These are phyloP conservation scores for Macaria liturata DNA, from an alignment of 2,888 invertebrate genomes.

Conservation along the genomic window DNA sequence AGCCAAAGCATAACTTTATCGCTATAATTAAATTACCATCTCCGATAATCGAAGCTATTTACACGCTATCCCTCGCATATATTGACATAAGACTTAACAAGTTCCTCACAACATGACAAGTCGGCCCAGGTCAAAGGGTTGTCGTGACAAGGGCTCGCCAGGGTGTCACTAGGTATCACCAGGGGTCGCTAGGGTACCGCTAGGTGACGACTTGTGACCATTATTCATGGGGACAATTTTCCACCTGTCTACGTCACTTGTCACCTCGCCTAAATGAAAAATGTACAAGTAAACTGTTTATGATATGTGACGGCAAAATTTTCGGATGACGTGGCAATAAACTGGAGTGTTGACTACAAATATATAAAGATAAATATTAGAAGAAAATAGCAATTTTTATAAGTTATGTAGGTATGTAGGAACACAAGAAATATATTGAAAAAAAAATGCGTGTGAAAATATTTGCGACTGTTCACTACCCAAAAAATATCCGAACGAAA, in stretches of 20 bases:
- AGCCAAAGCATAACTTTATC: no score
- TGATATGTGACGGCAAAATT: not conserved
- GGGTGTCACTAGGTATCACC: conserved; percentile 29
- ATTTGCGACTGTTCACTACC: no score
- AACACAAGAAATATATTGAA: no score
- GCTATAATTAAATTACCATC: no score
- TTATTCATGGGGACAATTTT: conserved; percentile 73
- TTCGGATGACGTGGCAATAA: no score
- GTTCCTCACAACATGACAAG: not conserved
- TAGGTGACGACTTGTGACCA: conserved; percentile 60
- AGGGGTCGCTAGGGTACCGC: conserved; percentile 36
- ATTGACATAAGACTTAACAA: not conserved
- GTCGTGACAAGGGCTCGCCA: conserved; percentile 33
- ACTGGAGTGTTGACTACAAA: no score
- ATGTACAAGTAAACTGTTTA: conserved; percentile 13
- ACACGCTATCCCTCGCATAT: not conserved
- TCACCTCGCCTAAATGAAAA: conserved; percentile 15
- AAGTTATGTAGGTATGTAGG: no score
- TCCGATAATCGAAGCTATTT: no score
- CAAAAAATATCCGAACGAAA: no score
- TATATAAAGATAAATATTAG: no score
- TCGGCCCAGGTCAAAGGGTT: conserved; percentile 17
- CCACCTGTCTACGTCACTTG: conserved; percentile 58
- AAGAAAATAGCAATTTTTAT: no score
- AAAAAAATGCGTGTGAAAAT: no score